These are phyloP conservation scores for Cataglyphis albicans DNA, from an alignment of 2,888 invertebrate species.

Conservation along the genomic window DNA sequence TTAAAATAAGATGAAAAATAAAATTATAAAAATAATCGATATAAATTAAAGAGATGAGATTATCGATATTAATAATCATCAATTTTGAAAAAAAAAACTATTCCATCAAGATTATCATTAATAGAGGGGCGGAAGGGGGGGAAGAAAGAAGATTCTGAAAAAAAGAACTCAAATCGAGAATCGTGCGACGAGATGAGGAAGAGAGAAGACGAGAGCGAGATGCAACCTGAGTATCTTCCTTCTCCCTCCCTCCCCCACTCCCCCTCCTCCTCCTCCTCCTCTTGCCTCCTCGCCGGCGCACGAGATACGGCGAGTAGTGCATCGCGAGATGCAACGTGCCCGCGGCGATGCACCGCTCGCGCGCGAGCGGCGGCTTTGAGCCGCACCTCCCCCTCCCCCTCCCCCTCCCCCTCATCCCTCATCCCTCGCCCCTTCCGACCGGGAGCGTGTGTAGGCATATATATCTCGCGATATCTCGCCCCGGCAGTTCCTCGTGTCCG, in stretches of 20 bases:
- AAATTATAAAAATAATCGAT: too few species aligned
- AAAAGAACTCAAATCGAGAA: not conserved
- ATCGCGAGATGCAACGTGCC: constrained; percentile 59
- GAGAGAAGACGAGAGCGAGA: not conserved
- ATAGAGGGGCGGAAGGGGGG: not conserved
- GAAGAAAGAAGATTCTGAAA: not conserved
- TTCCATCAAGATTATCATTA: not conserved
- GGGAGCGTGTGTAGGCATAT: constrained; percentile 58
- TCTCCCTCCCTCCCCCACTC: not conserved
- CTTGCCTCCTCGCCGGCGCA: not conserved
- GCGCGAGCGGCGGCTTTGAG: constrained; percentile 62
- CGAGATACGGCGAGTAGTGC: constrained; percentile 57
- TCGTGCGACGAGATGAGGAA: not conserved
- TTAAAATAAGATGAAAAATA: too few species aligned
- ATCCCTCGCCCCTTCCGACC: not conserved
- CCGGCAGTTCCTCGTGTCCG: constrained; percentile 64
- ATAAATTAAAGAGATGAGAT: too few species aligned
- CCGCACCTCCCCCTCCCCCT: constrained; percentile 16
- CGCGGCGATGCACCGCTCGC: constrained; percentile 60
- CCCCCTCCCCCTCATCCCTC: not conserved
- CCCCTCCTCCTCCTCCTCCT: too few species aligned
- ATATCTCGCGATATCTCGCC: constrained; percentile 68
- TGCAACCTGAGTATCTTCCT: constrained; percentile 10
- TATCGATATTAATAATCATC: too few species aligned
- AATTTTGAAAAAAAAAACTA: not conserved